Evolutionary conservation across 2,888 invertebrate species (phyloP), one percentile per base, ranked within the genome.

Genomic region (Ypsolopha sequella): DNA sequence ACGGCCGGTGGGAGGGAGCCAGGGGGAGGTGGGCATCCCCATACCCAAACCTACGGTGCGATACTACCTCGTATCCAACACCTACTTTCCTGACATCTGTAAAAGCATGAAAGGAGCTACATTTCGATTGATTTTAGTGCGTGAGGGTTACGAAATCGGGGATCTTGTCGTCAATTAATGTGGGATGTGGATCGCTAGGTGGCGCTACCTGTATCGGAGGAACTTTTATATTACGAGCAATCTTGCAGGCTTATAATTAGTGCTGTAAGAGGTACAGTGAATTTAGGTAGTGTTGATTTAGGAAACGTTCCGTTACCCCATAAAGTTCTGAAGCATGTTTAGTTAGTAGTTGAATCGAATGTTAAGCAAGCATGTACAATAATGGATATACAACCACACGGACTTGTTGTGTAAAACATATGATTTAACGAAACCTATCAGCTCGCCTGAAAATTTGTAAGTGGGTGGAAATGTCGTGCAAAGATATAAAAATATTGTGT

Each of bases 181-280:
- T 60, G 60, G 62, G 59, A 62, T 59, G 58, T 59, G 58, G 61
- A 60, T 66, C 76, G 66, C 73, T 77, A 81, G 81, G 80, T 80
- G 81, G 79, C 80, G 72, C 62, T 62, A 54, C 60, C 69, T 73
- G 74, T 67, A 48, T 7, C 13, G 10, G 39, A 36, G 9, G 33
- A 44, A n/a, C 13, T 14, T n/a, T 41, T 36, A 36, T 48, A 36
- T 48, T 48, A 48, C 36, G 13, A 36, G 36, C 47, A 48, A 2
- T 7, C 11, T 34, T 36, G 47, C 47, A 48, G 47, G 13, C 6
- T n/a, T 7, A 34, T 43, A 43, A 43, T 13, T 43, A 43, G 24
- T 24, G 14, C 8, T 43, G 24, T 24, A 4, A 24, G 24, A 43
- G 43, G 13, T 8, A 43, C 9, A 24, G 43, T 43, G 43, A 43